Evolutionary conservation across 2,888 invertebrate genomes (phyloP).

Genomic region (Actias luna): DNA sequence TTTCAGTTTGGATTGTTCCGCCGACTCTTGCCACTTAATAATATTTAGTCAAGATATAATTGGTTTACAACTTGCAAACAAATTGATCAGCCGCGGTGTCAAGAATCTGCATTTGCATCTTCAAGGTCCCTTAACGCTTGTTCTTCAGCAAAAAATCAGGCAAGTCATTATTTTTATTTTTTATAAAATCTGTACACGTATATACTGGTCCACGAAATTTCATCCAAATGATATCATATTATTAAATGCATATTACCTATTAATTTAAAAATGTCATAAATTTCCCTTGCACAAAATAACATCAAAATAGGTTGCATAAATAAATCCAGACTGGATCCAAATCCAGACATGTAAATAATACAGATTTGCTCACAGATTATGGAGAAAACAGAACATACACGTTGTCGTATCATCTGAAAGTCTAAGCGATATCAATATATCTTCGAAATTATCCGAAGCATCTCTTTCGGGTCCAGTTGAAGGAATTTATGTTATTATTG

Average conservation of each 20-base stretch:
- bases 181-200: not conserved
- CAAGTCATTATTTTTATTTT: slow-evolving; percentile 24
- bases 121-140: slow-evolving; percentile 21
- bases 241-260: too few species aligned
- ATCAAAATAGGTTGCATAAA: too few species aligned
- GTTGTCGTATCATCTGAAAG: slow-evolving; percentile 22
- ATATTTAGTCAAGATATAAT: too few species aligned
- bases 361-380: slow-evolving; percentile 32
- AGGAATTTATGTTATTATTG: not conserved
- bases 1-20: not conserved
- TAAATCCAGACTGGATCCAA: too few species aligned
- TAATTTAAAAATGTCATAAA: too few species aligned
- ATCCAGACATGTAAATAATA: too few species aligned
- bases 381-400: slow-evolving; percentile 26
- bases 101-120: slow-evolving; percentile 40
- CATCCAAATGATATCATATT: too few species aligned
- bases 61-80: slow-evolving; percentile 39
- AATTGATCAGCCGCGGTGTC: slow-evolving; percentile 45
- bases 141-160: slow-evolving; percentile 31
- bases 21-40: too few species aligned
- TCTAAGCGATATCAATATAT: slow-evolving; percentile 13
- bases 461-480: not conserved
- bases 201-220: too few species aligned
- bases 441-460: not conserved
- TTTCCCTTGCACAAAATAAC: too few species aligned